Evolutionary conservation across 2,797 vertebrate genomes (phyloP), one percentile per base, ranked within the genome.

Genomic region (Chaenodraco wilsoni): DNA sequence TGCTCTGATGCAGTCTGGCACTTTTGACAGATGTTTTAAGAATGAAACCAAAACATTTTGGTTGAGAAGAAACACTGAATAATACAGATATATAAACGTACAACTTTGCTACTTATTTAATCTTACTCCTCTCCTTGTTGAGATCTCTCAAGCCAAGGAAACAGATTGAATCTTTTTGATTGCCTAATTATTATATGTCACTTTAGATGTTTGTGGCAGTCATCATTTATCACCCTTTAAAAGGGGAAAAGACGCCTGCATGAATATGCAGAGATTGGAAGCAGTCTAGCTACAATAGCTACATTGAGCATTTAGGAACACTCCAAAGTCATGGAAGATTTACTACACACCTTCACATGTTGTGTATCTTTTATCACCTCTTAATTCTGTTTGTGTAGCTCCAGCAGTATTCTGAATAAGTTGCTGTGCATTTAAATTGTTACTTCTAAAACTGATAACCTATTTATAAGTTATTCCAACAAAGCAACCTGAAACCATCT

Each of bases 151-250:
- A 63, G 44, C 23, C 69, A 76, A 84, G 3, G 40, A 68, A 50
- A 51, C 46, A 56, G 43, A 58, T 69, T 8, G 62, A 66, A 60
- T 69, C 21, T 12, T 45, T 78, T 16, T 66, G 62, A 87, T 76
- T 81, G 57, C 55, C 58, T 60, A 50, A 81, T 66, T 65, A 55
- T 33, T 70, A 46, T 59, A 72, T 59, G 61, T 67, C 49, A 81
- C 43, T 56, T 62, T 44, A 69, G 27, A 23, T 68, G 43, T 76
- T 74, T 37, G 62, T 80, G 60, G 46, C 40, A 73, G 68, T 87
- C 51, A 56, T 70, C 27, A 58, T 59, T 48, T 61, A 82, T 67
- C 21, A 79, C 73, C 82, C 77, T 89, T 87, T 85, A 84, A 87
- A 81, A 78, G 56, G 51, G 44, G 21, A 60, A 61, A 37, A 46